A percentile compares a stretch with the other conserved stretches of the same genome.
phyloP scores from a whole-genome alignment of 2,797 vertebrate genomes.

The Rhinoraja longicauda region DNA sequence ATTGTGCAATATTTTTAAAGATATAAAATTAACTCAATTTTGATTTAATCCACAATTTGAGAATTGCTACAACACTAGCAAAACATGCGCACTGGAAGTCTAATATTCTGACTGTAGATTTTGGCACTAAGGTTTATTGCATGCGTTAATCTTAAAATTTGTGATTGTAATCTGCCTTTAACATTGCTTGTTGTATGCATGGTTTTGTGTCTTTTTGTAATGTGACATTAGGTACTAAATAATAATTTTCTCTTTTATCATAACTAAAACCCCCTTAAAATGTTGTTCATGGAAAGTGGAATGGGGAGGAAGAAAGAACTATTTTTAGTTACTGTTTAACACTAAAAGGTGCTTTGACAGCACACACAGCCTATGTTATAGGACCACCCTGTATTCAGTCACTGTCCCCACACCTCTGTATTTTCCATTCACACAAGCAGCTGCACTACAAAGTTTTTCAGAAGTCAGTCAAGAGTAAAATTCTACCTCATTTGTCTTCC shows the following conservation, averaged over 20 bases:
- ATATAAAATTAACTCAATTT: background rate
- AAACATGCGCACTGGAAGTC: background rate
- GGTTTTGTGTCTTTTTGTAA: background rate
- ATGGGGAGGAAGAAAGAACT: background rate
- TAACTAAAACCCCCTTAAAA: constrained; percentile 19
- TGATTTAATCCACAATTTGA: background rate
- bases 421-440: constrained; percentile 62
- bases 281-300: background rate
- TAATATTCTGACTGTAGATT: constrained; percentile 17
- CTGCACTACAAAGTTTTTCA: constrained; percentile 69
- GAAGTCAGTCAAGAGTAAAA: constrained; percentile 71
- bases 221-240: constrained; percentile 3
- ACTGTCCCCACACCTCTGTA: constrained; percentile 62
- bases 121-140: background rate
- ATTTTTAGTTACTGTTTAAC: constrained; percentile 49
- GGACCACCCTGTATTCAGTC: constrained; percentile 73
- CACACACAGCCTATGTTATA: constrained; percentile 29
- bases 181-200: background rate
- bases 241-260: constrained; percentile 23
- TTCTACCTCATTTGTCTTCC: constrained; percentile 81
- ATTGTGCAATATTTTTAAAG: background rate
- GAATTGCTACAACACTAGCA: background rate
- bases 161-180: background rate
- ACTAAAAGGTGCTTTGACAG: constrained; percentile 45
- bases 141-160: background rate